Conservation (phyloP, 2,888 invertebrate species). For the Aspidiotus destructor region DNA sequence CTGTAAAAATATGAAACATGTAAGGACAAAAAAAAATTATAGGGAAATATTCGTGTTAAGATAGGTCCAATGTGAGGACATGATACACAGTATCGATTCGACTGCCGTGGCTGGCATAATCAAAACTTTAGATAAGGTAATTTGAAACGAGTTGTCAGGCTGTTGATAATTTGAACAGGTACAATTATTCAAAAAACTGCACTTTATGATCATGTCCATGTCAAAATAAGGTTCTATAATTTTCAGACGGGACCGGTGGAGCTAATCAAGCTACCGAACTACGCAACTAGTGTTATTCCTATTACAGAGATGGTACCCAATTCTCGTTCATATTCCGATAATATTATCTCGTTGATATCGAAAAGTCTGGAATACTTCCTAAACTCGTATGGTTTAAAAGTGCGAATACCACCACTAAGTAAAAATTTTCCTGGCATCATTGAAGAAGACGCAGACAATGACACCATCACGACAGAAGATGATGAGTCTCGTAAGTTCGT, state of each 20-base stretch:
- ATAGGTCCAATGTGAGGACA: too few species aligned
- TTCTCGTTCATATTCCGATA: constrained; percentile 13
- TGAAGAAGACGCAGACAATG: constrained; percentile 14
- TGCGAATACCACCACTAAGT: constrained; percentile 14
- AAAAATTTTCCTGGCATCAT: constrained; percentile 28
- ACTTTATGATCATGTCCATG: too few species aligned
- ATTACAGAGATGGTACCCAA: constrained; percentile 12
- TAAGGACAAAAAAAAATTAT: too few species aligned
- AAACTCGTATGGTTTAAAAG: constrained; percentile 26
- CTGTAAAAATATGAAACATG: too few species aligned
- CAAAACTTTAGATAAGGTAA: too few species aligned
- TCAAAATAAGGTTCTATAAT: background rate
- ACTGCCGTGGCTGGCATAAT: too few species aligned
- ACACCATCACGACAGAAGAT: constrained; percentile 3
- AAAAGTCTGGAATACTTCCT: constrained; percentile 21
- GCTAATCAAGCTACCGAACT: constrained; percentile 21
- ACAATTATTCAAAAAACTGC: too few species aligned
- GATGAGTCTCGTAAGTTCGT: background rate
- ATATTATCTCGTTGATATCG: constrained; percentile 11
- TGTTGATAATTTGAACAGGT: too few species aligned
- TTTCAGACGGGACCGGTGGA: constrained; percentile 14
- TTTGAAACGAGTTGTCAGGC: too few species aligned
- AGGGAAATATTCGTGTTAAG: too few species aligned
- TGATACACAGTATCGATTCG: too few species aligned
- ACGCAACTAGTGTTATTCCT: constrained; percentile 16